Percentiles rank a stretch among this genome's conserved stretches.
Evolutionary conservation across 1,140 invertebrate genomes (phyloP).

Genomic region (Euschistus heros): DNA sequence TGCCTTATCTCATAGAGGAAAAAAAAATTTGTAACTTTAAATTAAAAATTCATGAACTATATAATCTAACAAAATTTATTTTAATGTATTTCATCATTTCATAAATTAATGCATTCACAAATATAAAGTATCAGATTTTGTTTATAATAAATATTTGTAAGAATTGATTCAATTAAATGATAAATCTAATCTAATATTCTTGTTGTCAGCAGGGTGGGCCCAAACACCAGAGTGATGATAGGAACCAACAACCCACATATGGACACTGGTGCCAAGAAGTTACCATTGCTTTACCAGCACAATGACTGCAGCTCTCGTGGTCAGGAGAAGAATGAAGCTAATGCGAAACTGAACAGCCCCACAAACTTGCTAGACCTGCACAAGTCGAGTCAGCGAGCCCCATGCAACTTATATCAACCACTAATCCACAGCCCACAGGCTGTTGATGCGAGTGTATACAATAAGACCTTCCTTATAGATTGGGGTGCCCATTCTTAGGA

Average conservation of each 20-base stretch:
- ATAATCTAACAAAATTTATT: no score
- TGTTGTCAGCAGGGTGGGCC: conserved; percentile 11
- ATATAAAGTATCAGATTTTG: conserved; percentile 5
- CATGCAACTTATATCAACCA: conserved; percentile 23
- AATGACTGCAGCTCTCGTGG: conserved; percentile 19
- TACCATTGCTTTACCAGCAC: conserved; percentile 24
- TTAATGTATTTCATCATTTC: no score
- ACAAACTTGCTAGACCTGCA: conserved; percentile 23
- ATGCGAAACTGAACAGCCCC: conserved; percentile 26
- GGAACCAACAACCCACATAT: conserved; percentile 15
- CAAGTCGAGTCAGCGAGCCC: conserved; percentile 20
- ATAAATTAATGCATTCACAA: conserved; percentile 1
- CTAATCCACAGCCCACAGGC: conserved; percentile 7
- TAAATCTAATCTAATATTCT: conserved; percentile 13
- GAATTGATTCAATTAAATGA: conserved; percentile 17
- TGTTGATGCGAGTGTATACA: neutral
- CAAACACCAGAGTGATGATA: conserved; percentile 13
- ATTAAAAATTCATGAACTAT: no score
- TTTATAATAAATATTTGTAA: neutral
- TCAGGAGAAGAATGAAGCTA: conserved; percentile 27
- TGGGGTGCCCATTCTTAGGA: conserved; percentile 8
- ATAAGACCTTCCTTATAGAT: neutral
- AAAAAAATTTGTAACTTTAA: no score
- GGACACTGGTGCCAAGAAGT: conserved; percentile 12
- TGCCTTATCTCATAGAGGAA: no score